Percentiles rank a stretch among this genome's conserved stretches.
phyloP scores from a whole-genome alignment of 2,113 vertebrate genomes.

The Fregetta grallaria region DNA sequence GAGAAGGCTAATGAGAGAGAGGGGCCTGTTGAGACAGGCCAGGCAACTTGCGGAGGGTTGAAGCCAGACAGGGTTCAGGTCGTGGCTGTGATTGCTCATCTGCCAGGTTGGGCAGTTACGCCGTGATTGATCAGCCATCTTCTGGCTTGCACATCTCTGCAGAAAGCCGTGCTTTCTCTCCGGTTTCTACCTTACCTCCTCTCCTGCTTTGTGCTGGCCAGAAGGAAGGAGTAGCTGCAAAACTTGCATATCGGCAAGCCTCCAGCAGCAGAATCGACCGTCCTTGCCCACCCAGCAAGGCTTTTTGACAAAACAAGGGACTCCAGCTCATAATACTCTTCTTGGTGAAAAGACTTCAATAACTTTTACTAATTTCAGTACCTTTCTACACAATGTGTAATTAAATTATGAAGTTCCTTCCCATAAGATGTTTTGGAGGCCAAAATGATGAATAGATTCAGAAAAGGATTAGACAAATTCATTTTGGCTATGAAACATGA shows the following conservation, averaged over 20 bases:
- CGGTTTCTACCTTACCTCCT: neutral
- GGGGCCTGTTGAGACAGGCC: neutral
- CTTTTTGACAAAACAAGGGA: neutral
- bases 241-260: neutral
- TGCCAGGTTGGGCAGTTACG: neutral
- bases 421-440: neutral
- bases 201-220: neutral
- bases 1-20: neutral
- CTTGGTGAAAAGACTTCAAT: neutral
- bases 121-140: accelerated
- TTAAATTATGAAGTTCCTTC: neutral
- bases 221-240: neutral
- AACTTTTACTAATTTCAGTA: conserved; percentile 9
- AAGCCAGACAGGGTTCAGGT: neutral
- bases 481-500: neutral
- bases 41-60: neutral
- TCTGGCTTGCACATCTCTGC: neutral
- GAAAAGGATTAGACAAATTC: conserved; percentile 7
- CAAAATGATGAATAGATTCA: neutral
- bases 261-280: neutral
- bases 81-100: neutral
- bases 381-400: neutral
- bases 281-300: neutral
- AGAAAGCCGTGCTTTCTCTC: neutral
- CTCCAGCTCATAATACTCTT: neutral